Conservation (phyloP, 2,888 invertebrate species). For the Deilephila elpenor region DNA sequence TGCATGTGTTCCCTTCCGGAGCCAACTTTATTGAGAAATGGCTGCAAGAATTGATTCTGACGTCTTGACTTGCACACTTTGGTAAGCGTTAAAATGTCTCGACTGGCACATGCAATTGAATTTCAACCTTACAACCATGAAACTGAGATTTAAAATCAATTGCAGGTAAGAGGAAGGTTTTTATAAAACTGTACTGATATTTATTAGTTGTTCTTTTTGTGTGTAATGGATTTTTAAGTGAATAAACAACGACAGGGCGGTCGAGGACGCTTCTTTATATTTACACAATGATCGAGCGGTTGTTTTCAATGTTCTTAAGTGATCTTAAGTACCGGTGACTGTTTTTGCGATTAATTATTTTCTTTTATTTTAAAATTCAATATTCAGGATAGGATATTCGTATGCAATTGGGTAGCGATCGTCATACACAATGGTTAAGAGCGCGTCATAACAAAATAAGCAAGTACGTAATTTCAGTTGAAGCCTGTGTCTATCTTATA, state of each 20-base stretch:
- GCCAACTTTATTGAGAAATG: constrained; percentile 81
- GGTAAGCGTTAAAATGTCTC: constrained; percentile 71
- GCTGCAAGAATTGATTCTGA: constrained; percentile 79
- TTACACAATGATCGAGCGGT: constrained; percentile 45
- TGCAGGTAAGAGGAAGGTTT: constrained; percentile 42
- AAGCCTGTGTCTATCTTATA: too few relatives aligned
- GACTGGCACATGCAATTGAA: constrained; percentile 35
- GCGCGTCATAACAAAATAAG: too few relatives aligned
- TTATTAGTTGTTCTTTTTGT: constrained; percentile 79
- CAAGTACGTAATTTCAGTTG: too few relatives aligned
- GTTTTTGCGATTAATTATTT: not conserved
- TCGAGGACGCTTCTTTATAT: constrained; percentile 44
- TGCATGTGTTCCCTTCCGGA: constrained; percentile 64
- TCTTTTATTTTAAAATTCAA: too few relatives aligned
- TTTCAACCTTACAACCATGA: constrained; percentile 33
- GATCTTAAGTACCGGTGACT: not conserved
- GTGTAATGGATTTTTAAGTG: constrained; percentile 83
- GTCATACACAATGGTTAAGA: too few relatives aligned
- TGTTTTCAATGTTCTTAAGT: not conserved
- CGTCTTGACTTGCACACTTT: constrained; percentile 69
- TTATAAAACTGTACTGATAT: constrained; percentile 69
- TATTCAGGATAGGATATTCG: too few relatives aligned
- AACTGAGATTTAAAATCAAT: constrained; percentile 40
- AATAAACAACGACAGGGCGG: constrained; percentile 67
- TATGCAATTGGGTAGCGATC: too few relatives aligned